These are phyloP conservation scores for Clamator glandarius DNA, from an alignment of 2,797 vertebrate species.

Conservation along the genomic window DNA sequence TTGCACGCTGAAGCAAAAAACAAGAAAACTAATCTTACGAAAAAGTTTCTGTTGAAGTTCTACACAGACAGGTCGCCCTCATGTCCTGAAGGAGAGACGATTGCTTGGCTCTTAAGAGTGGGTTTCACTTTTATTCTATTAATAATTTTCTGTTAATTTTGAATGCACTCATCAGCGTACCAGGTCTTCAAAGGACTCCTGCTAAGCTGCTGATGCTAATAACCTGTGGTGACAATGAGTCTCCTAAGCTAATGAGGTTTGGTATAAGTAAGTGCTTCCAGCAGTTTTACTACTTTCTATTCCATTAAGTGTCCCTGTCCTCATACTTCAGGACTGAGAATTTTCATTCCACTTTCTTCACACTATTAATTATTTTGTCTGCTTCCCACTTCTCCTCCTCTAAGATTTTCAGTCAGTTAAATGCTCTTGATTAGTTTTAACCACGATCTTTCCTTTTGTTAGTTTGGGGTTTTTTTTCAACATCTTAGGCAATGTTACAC, in stretches of 20 bases:
- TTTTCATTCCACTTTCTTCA: neutral
- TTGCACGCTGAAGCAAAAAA: neutral
- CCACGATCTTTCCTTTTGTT: neutral
- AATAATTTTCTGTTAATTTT: neutral
- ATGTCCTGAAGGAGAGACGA: neutral
- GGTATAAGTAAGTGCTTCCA: conserved; percentile 27
- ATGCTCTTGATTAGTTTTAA: neutral
- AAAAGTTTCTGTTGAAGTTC: neutral
- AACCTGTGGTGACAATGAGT: conserved; percentile 12
- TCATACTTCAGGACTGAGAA: neutral
- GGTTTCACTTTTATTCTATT: neutral
- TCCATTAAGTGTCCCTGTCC: neutral
- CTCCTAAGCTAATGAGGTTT: conserved; percentile 15
- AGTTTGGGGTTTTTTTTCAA: neutral
- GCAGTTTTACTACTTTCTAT: conserved; percentile 10
- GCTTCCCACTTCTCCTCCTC: neutral
- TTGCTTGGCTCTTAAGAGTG: neutral
- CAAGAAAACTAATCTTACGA: neutral
- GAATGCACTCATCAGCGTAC: neutral
- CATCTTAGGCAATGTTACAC: neutral
- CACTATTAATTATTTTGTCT: neutral
- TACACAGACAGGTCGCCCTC: neutral
- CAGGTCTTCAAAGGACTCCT: conserved; percentile 37
- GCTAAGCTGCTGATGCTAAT: conserved; percentile 7
- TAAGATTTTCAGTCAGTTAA: neutral